Evolutionary conservation across 2,113 vertebrate species (phyloP).

Genomic region (Climacteris rufus): DNA sequence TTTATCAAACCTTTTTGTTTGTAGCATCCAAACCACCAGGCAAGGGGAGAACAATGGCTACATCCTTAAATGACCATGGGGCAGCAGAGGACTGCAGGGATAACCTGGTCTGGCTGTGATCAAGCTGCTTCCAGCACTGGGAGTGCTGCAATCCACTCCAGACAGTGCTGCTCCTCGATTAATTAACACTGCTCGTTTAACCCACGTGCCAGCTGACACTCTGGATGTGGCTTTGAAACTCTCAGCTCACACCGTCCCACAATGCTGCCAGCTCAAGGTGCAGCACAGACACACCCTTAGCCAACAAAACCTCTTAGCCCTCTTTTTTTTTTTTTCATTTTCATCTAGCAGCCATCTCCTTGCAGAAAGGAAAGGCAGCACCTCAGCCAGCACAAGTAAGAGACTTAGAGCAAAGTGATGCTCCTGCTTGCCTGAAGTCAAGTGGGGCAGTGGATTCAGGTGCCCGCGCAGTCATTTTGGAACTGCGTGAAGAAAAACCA

Average conservation of each 20-base stretch:
- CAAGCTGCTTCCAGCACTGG: not conserved
- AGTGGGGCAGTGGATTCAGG: not conserved
- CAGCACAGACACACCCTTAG: not conserved
- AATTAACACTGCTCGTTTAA: not conserved
- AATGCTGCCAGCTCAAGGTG: accelerated
- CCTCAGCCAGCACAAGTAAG: not conserved
- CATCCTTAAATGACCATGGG: not conserved
- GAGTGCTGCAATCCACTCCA: not conserved
- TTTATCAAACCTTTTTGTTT: not conserved
- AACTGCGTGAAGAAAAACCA: not conserved
- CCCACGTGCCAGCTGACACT: not conserved
- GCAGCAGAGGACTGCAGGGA: not conserved
- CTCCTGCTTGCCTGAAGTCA: not conserved
- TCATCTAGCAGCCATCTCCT: not conserved
- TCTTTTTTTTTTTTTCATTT: not conserved
- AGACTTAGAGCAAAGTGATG: not conserved
- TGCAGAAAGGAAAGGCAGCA: not conserved
- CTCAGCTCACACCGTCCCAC: accelerated
- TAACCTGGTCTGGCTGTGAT: not conserved
- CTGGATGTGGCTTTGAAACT: not conserved
- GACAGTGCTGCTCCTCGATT: not conserved
- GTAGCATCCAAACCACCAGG: not conserved
- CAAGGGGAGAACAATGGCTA: not conserved
- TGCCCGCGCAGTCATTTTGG: accelerated
- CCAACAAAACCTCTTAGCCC: not conserved